Evolutionary conservation across 2,888 invertebrate species (phyloP).

Genomic region (Myathropa florea): DNA sequence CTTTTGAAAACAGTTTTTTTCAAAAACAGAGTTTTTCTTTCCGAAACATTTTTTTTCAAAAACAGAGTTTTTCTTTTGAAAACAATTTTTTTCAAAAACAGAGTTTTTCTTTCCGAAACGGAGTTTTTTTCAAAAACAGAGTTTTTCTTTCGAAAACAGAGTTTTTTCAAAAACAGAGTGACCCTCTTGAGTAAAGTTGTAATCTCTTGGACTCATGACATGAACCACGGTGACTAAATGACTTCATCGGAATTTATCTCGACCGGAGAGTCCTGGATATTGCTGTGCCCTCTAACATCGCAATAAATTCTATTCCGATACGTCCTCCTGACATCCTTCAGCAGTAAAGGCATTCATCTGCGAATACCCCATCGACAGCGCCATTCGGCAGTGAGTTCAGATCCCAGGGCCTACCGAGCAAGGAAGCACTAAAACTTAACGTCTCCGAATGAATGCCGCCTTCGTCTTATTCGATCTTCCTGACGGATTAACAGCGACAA

Average conservation of each 20-base stretch:
- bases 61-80: too few species aligned
- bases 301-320: neutral
- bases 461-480: conserved; percentile 48
- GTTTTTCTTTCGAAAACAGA: too few species aligned
- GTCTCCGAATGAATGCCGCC: conserved; percentile 9
- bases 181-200: too few species aligned
- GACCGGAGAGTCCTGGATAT: neutral
- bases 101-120: too few species aligned
- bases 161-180: too few species aligned
- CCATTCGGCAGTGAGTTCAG: neutral
- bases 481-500: conserved; percentile 55
- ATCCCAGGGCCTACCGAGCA: conserved; percentile 56
- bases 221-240: neutral
- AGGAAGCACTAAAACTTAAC: conserved; percentile 66
- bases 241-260: neutral
- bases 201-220: neutral
- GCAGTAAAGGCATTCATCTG: neutral
- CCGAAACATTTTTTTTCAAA: too few species aligned
- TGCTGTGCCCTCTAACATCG: neutral
- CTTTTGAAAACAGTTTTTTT: too few species aligned
- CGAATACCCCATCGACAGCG: neutral
- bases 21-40: too few species aligned
- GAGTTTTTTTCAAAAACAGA: too few species aligned
- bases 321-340: neutral
- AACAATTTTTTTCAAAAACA: too few species aligned